phyloP scores from a whole-genome alignment of 1,140 invertebrate genomes.

The Diachasma alloeum region DNA sequence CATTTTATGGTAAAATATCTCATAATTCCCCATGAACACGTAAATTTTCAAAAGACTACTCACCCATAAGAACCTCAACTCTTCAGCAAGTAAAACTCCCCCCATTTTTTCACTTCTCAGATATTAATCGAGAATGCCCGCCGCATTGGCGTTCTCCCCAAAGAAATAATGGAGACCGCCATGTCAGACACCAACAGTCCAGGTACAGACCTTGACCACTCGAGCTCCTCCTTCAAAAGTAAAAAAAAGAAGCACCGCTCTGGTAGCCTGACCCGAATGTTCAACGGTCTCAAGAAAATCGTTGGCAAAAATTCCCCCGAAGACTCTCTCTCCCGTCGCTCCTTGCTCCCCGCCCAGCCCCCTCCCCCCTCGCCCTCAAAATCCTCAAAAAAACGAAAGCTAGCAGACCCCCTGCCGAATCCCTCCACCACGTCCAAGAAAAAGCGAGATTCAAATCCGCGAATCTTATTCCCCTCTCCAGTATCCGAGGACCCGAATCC shows the following conservation, averaged over 20 bases:
- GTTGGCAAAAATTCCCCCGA: slow-evolving; percentile 69
- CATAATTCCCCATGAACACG: no score
- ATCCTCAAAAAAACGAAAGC: slow-evolving; percentile 72
- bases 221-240: slow-evolving; percentile 56
- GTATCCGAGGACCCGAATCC: slow-evolving; percentile 45
- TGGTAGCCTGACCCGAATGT: slow-evolving; percentile 78
- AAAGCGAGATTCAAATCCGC: slow-evolving; percentile 53
- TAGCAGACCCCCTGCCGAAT: slow-evolving; percentile 48
- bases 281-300: slow-evolving; percentile 80
- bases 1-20: no score
- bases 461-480: slow-evolving; percentile 39
- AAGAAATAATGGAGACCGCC: slow-evolving; percentile 64
- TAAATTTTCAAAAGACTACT: no score
- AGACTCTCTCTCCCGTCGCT: slow-evolving; percentile 34
- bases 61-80: no score
- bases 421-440: slow-evolving; percentile 63
- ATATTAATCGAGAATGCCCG: slow-evolving; percentile 80
- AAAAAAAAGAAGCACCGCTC: slow-evolving; percentile 80
- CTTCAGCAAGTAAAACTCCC: no score
- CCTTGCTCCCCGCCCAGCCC: slow-evolving; percentile 32
- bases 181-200: slow-evolving; percentile 63
- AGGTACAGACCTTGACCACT: slow-evolving; percentile 65
- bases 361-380: slow-evolving; percentile 62
- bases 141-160: slow-evolving; percentile 76
- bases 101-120: slow-evolving; percentile 52